Base-by-base conservation (phyloP, 2,113 vertebrate genomes). In the Tychaedon coryphoeus region DNA sequence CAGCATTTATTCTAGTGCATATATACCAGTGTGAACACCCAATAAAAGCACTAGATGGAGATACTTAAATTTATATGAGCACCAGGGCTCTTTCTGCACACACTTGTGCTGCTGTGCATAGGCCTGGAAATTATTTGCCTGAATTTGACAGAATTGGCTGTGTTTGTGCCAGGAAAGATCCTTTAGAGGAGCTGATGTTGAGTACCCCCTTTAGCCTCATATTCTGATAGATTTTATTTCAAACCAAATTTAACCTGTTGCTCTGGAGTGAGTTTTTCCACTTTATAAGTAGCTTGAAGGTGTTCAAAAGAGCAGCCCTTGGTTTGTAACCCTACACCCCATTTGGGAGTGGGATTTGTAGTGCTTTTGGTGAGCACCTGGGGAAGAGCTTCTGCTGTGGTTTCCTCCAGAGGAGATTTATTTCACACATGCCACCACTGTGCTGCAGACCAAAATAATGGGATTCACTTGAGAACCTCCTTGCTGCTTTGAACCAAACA, bases 151-250 rank as follows among this genome's bases (percentile, higher is more conserved):
- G 38, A 85, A 47, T 19, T 48, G 10, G 2, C 17, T 47, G 9
- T 13, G 11, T 47, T 31, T 72, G 18, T 3, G 2, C 61, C 25
- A 61, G 43, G 5, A 86, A 73, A 56, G 10, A 40, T 31, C 45
- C 29, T 33, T 64, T 9, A 9, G 61, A 60, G 54, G n/a, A 70
- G 31, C 12, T 64, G 51, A 56, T 51, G 23, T 19, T 57, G 50
- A 65, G 13, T 3, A 1, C 3, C 5, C 11, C 4, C 14, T 34
- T 15, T 9, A 73, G 36, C 22, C 50, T 25, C 6, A 2, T 18
- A 9, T 4, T 48, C 0, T 5, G 18, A 12, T 11, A 34, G n/a
- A 40, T 45, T 88, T 90, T 57, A 54, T 69, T 88, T 86, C 47
- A 57, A 45, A 69, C 15, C 7, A 48, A 17, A 56, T 43, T 42